These are phyloP conservation scores for Drosophila sp. DNA, from an alignment of 1,140 invertebrate genomes.

Conservation along the genomic window DNA sequence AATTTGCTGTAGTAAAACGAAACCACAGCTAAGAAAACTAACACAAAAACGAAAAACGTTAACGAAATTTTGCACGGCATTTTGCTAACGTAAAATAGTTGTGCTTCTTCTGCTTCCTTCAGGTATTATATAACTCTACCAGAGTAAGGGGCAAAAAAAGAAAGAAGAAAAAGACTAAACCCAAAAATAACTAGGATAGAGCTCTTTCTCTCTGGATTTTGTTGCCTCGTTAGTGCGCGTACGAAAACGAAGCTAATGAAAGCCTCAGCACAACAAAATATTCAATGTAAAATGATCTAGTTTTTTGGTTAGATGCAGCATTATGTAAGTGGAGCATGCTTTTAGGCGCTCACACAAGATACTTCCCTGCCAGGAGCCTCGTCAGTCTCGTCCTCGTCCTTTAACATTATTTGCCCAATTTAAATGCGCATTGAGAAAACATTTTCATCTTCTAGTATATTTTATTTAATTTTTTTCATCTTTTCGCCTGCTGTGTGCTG, in stretches of 20 bases:
- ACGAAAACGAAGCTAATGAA: conserved; percentile 67
- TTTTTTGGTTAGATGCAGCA: conserved; percentile 35
- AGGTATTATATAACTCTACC: conserved; percentile 46
- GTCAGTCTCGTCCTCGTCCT: too few relatives aligned
- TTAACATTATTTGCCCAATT: conserved; percentile 59
- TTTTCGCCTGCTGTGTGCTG: neutral
- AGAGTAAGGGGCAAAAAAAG: neutral
- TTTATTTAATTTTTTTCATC: conserved; percentile 7
- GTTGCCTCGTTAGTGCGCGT: conserved; percentile 35
- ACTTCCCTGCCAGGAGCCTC: neutral
- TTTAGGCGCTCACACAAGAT: conserved; percentile 35
- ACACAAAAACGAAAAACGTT: conserved; percentile 12
- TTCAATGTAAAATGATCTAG: conserved; percentile 55
- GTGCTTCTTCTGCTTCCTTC: conserved; percentile 25
- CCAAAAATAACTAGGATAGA: conserved; percentile 9
- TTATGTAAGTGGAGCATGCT: conserved; percentile 56
- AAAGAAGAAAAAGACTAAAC: neutral
- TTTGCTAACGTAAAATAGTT: conserved; percentile 43
- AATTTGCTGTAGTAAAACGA: conserved; percentile 67
- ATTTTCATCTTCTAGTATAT: conserved; percentile 38
- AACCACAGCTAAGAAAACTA: conserved; percentile 51
- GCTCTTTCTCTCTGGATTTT: conserved; percentile 4
- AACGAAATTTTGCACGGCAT: conserved; percentile 30
- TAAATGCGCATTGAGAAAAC: conserved; percentile 60
- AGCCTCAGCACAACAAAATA: conserved; percentile 26